A percentile compares a stretch with the other conserved stretches of the same genome.
These are phyloP conservation scores for Eospalax fontanierii DNA, from an alignment of 2,797 vertebrate genomes.

Conservation along the genomic window DNA sequence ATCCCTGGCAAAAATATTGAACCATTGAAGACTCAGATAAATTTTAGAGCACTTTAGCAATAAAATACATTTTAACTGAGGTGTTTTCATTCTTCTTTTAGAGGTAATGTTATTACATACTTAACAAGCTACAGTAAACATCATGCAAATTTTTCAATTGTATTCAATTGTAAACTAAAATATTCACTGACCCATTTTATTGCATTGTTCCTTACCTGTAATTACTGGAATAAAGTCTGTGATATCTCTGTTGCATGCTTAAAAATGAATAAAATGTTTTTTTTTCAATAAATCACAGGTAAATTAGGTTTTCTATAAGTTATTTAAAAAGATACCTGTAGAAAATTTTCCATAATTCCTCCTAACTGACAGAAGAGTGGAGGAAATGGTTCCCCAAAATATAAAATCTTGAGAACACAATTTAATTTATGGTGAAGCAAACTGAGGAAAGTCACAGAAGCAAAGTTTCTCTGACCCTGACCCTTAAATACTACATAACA, in stretches of 20 bases:
- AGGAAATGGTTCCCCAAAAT: neutral
- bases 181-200: neutral
- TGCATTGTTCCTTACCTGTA: neutral
- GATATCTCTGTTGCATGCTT: neutral
- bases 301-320: slow-evolving; percentile 6
- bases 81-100: neutral
- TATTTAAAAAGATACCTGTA: neutral
- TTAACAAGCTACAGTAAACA: neutral
- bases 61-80: neutral
- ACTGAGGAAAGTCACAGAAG: neutral
- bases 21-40: too few relatives aligned
- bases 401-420: too few relatives aligned
- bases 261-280: neutral
- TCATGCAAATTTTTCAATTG: neutral
- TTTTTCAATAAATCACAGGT: neutral
- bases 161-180: neutral
- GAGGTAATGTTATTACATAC: neutral
- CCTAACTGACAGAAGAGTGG: neutral
- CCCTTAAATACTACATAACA: too few relatives aligned
- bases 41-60: neutral
- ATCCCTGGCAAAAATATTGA: neutral
- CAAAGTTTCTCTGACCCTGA: neutral
- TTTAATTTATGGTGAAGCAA: neutral
- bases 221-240: neutral
- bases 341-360: neutral